Evolutionary conservation across 1,140 invertebrate species (phyloP), one percentile per base, ranked within the genome.

Genomic region (Hestina assimilis): DNA sequence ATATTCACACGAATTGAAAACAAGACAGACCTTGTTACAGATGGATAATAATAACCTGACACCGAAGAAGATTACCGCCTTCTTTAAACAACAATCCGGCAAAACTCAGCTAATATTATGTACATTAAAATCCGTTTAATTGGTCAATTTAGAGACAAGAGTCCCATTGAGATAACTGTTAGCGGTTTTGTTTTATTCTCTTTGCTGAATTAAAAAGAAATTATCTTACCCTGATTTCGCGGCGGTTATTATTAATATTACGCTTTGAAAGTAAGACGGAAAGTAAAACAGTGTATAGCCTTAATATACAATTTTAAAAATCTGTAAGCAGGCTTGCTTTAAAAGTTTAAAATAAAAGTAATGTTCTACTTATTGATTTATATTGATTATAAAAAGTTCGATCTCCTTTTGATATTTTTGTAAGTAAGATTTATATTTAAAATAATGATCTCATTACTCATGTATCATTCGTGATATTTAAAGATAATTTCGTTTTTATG

Each of bases 121-220:
- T 66, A 76, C 74, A 83, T 79, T 76, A 68, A 71, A 69, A 71
- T 70, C 52, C 56, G 67, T 68, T 70, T 83, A 73, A 83, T 83
- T 81, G 71, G 63, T 48, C 54, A 48, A 57, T 61, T 62, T 61
- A 26, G 17, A 56, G 53, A 55, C 40, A 53, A 53, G 47, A 9
- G 9, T 15, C 45, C 40, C 42, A 40, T 51, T 46, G n/a, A 35
- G 40, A 4, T 19, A 45, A 54, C 40, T 29, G 45, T 48, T 48
- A 19, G 15, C 8, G 15, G 8, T 48, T 21, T 20, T 54, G 9
- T 35, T 43, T 35, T 45, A 23, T 50, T 42, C n/a, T 31, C 9
- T 23, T 46, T 26, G 23, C 12, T 1, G 46, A 45, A 20, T 46
- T 11, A 24, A 48, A 33, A 33, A 28, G 1, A 4, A 31, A 48